Percentiles rank a stretch among this genome's conserved stretches.
Conservation (phyloP, 2,888 invertebrate genomes). For the Magallana nippona region DNA sequence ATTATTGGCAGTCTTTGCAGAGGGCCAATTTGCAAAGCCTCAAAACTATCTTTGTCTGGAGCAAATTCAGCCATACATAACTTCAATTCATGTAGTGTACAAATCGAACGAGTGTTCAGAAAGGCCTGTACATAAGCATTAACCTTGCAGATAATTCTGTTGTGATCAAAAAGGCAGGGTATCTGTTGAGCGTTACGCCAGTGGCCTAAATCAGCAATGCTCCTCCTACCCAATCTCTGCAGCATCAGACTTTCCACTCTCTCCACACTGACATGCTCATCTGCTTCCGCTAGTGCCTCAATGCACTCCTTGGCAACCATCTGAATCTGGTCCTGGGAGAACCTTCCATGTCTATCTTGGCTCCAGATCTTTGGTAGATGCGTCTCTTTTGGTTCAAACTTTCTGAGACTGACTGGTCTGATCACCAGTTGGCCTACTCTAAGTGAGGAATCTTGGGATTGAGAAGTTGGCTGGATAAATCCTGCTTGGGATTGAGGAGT, state of each 20-base stretch:
- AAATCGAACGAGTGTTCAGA: conserved; percentile 70
- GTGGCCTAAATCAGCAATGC: conserved; percentile 50
- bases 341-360: conserved; percentile 32
- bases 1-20: conserved; percentile 73
- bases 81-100: conserved; percentile 73
- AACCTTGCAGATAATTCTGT: conserved; percentile 60
- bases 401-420: conserved; percentile 47
- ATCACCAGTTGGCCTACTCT: conserved; percentile 10
- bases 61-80: conserved; percentile 69
- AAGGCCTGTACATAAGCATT: conserved; percentile 76
- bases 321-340: conserved; percentile 63
- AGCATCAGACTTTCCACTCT: conserved; percentile 69
- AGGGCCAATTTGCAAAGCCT: conserved; percentile 72
- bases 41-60: conserved; percentile 65
- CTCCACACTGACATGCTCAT: conserved; percentile 71
- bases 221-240: conserved; percentile 59
- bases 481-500: neutral
- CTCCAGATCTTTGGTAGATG: conserved; percentile 38
- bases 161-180: conserved; percentile 67
- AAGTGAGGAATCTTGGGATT: neutral
- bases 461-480: neutral
- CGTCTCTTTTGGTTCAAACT: conserved; percentile 59
- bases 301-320: conserved; percentile 73
- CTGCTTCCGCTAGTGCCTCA: conserved; percentile 70
- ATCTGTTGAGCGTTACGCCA: conserved; percentile 57